These are phyloP conservation scores for Bactericera cockerelli DNA, from an alignment of 1,140 invertebrate genomes.

Conservation along the genomic window DNA sequence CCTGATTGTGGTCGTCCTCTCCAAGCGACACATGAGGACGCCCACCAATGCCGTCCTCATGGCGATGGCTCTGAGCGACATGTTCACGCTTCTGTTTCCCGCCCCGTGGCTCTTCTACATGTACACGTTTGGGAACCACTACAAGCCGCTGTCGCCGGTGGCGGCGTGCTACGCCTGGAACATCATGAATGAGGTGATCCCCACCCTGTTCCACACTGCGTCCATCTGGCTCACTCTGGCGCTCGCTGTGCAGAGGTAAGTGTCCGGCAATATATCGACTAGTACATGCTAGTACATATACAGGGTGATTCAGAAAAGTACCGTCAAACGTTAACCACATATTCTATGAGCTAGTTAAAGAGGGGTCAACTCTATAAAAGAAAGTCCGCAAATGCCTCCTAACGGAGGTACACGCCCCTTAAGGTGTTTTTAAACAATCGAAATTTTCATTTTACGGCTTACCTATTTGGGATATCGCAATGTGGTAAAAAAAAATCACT, in stretches of 20 bases:
- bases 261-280: neutral
- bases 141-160: slow-evolving; percentile 53
- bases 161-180: slow-evolving; percentile 60
- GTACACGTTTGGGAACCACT: slow-evolving; percentile 75
- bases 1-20: slow-evolving; percentile 64
- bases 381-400: no score
- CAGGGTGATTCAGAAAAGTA: no score
- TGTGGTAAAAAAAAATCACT: no score
- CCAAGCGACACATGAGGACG: slow-evolving; percentile 48
- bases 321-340: no score
- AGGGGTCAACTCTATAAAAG: no score
- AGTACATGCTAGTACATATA: neutral
- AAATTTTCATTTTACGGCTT: no score
- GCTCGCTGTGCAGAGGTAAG: slow-evolving; percentile 58
- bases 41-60: slow-evolving; percentile 52
- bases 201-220: slow-evolving; percentile 78
- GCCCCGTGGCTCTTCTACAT: slow-evolving; percentile 77
- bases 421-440: no score
- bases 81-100: slow-evolving; percentile 78
- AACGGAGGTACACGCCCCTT: no score
- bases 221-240: slow-evolving; percentile 81
- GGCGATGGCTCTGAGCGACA: slow-evolving; percentile 82
- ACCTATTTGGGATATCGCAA: no score
- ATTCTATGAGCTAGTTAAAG: slow-evolving; percentile 27
- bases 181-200: slow-evolving; percentile 67